Percentiles rank a stretch among this genome's conserved stretches.
Evolutionary conservation across 2,888 invertebrate species (phyloP).

Genomic region (Rhaphigaster nebulosa): DNA sequence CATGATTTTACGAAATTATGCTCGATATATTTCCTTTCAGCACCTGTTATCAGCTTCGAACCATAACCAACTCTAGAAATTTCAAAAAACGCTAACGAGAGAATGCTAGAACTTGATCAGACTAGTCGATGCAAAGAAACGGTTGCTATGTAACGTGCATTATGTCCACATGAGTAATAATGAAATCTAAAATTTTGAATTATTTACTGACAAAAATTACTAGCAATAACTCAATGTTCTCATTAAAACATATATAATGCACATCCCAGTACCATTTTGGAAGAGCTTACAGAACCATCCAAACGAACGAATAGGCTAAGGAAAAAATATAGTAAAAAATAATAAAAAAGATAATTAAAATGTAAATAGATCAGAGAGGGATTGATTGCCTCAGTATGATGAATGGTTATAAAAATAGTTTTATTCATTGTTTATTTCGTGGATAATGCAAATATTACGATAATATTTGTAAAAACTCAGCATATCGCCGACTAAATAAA

Average conservation of each 20-base stretch:
- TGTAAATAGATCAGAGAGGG: no score
- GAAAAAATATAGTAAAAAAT: background rate
- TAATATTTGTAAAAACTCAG: background rate
- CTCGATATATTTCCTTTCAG: background rate
- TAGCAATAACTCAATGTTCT: background rate
- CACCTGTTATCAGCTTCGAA: background rate
- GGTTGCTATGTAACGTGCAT: background rate
- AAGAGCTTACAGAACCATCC: background rate
- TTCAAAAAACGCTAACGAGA: background rate
- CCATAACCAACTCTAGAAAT: background rate
- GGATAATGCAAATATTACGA: background rate
- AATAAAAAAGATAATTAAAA: no score
- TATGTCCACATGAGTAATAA: background rate
- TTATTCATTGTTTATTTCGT: background rate
- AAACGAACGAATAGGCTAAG: background rate
- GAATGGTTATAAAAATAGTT: background rate
- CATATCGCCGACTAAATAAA: background rate
- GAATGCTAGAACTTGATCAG: background rate
- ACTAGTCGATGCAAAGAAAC: background rate
- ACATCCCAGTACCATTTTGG: background rate
- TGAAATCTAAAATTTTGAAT: background rate
- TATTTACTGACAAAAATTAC: background rate
- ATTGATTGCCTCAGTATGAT: background rate
- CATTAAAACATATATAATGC: background rate
- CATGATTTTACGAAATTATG: background rate